phyloP scores from a whole-genome alignment of 2,797 vertebrate genomes.

The Alosa sapidissima region DNA sequence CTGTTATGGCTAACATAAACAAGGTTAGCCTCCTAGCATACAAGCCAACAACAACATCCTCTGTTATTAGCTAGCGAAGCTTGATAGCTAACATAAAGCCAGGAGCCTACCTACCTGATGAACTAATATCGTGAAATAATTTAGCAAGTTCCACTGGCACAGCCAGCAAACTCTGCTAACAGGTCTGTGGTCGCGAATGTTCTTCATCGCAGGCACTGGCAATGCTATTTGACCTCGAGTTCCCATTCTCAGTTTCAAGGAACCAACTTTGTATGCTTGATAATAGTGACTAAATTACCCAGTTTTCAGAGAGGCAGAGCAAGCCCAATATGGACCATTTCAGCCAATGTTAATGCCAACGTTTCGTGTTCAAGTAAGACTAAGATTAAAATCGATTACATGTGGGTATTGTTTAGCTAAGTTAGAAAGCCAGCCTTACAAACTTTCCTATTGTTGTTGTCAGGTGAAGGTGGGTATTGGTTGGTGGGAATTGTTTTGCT shows the following conservation, averaged over 20 bases:
- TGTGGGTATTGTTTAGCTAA: background rate
- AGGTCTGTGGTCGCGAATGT: slow-evolving; percentile 4
- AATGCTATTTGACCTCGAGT: slow-evolving; percentile 2
- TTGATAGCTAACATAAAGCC: background rate
- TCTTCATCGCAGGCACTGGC: background rate
- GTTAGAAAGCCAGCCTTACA: background rate
- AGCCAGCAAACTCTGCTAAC: background rate
- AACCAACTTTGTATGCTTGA: background rate
- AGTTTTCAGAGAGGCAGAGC: background rate
- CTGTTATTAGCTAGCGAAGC: background rate
- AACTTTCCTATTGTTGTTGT: background rate
- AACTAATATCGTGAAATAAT: background rate
- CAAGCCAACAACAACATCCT: background rate
- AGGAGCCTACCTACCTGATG: background rate
- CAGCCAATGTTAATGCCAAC: background rate
- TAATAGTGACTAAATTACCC: background rate
- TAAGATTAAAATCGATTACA: background rate
- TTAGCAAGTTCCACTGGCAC: background rate
- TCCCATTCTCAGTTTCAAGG: background rate
- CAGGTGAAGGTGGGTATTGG: background rate
- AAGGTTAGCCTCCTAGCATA: slow-evolving; percentile 5
- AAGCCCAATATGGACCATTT: background rate
- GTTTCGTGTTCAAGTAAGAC: background rate
- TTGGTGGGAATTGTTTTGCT: no score
- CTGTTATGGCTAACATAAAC: slow-evolving; percentile 7